These are phyloP conservation scores for Cryptomyrus ogoouensis DNA, from an alignment of 2,113 vertebrate genomes.

Conservation along the genomic window DNA sequence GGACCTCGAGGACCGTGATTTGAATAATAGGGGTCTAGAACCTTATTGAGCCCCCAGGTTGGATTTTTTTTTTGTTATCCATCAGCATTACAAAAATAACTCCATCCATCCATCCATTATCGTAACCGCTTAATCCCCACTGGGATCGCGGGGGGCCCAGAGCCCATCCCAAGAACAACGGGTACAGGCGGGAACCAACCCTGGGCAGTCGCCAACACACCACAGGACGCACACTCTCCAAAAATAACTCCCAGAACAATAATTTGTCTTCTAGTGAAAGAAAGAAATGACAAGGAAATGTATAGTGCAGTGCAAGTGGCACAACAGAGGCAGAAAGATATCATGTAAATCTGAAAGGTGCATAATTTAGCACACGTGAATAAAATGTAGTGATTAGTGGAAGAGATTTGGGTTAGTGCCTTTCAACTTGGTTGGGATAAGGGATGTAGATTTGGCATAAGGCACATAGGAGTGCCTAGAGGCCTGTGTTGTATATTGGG, in stretches of 20 bases:
- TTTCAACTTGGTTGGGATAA: not conserved
- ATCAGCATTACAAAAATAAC: not conserved
- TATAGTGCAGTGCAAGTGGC: not conserved
- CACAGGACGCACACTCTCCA: not conserved
- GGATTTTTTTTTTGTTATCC: not conserved
- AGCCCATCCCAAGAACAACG: not conserved
- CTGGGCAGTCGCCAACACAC: not conserved
- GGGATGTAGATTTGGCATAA: not conserved
- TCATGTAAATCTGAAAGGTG: not conserved
- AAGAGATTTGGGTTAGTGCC: not conserved
- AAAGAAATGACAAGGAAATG: not conserved
- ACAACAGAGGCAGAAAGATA: not conserved
- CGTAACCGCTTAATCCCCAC: too few species aligned
- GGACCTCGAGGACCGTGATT: too few species aligned
- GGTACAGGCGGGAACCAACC: not conserved
- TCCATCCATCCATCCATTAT: not conserved
- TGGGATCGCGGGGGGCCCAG: not conserved
- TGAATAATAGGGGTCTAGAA: not conserved
- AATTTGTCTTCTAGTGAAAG: not conserved
- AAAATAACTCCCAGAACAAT: not conserved
- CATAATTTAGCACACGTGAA: not conserved
- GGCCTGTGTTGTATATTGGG: not conserved
- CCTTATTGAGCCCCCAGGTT: not conserved
- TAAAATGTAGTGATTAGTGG: not conserved
- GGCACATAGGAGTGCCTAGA: not conserved